Percentiles rank a stretch among this genome's conserved stretches.
These are phyloP conservation scores for Cyphomyrmex costatus DNA, from an alignment of 1,140 invertebrate genomes.

Conservation along the genomic window DNA sequence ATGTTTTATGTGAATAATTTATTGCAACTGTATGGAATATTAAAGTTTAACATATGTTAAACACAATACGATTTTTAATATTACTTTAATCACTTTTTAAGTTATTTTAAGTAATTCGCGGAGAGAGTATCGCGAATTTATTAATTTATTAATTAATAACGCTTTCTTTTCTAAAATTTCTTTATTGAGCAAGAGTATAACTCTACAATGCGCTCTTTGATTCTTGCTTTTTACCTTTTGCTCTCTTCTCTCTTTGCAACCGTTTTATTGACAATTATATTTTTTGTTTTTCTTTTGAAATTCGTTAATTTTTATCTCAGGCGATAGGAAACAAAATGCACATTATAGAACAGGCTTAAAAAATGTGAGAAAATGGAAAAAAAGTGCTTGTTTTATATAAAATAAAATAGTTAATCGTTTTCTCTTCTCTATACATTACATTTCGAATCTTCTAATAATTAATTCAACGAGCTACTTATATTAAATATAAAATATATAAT, in stretches of 20 bases:
- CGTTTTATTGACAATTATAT: no score
- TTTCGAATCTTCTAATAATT: background rate
- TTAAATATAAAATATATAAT: background rate
- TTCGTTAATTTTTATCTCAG: no score
- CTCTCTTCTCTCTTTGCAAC: no score
- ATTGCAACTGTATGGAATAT: background rate
- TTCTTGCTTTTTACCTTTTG: no score
- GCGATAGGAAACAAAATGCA: no score
- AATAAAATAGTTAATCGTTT: background rate
- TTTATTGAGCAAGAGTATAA: background rate
- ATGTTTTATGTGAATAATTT: background rate
- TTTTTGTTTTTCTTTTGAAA: no score
- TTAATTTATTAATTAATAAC: background rate
- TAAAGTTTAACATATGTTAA: background rate
- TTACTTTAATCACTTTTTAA: slow-evolving; percentile 8
- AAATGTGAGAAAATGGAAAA: background rate
- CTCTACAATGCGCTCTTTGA: no score
- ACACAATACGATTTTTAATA: background rate
- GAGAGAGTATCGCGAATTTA: background rate
- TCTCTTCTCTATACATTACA: background rate
- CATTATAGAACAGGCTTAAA: no score
- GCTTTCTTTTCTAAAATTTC: background rate
- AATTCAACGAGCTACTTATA: background rate
- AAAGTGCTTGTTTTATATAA: background rate
- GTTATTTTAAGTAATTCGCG: background rate